These are phyloP conservation scores for Pituophis catenifer DNA, from an alignment of 2,113 vertebrate species.

Conservation along the genomic window DNA sequence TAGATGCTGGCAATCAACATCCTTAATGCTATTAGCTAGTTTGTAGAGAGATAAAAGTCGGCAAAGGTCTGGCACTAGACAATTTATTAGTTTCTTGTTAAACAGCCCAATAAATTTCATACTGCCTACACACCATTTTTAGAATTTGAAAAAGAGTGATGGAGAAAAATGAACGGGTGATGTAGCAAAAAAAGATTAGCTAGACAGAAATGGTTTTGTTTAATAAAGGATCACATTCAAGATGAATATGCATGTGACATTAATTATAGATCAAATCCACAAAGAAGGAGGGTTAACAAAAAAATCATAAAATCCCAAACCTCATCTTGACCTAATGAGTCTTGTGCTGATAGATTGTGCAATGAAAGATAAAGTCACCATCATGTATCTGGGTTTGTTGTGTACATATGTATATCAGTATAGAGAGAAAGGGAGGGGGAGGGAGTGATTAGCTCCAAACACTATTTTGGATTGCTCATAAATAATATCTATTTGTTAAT, in stretches of 20 bases:
- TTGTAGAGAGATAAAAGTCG: constrained; percentile 7
- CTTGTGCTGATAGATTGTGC: background rate
- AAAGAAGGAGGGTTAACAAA: background rate
- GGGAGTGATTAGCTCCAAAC: background rate
- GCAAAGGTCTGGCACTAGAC: constrained; percentile 3
- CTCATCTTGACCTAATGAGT: constrained; percentile 16
- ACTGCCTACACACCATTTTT: constrained; percentile 18
- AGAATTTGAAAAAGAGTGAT: background rate
- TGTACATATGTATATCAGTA: background rate
- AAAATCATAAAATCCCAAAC: background rate
- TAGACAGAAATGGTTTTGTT: constrained; percentile 24
- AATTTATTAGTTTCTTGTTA: constrained; percentile 32
- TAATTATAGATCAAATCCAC: constrained; percentile 24
- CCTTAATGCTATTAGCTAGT: background rate
- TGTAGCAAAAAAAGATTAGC: constrained; percentile 28
- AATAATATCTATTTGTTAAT: background rate
- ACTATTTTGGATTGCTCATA: background rate
- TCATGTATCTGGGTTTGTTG: background rate
- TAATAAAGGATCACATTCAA: constrained; percentile 10
- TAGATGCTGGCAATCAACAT: background rate
- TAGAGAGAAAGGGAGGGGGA: background rate
- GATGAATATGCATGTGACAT: constrained; percentile 24
- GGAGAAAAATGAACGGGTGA: constrained; percentile 11
- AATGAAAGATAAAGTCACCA: background rate
- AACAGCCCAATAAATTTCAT: constrained; percentile 29